phyloP scores from a whole-genome alignment of 2,113 vertebrate species.

The Dasyurus viverrinus region DNA sequence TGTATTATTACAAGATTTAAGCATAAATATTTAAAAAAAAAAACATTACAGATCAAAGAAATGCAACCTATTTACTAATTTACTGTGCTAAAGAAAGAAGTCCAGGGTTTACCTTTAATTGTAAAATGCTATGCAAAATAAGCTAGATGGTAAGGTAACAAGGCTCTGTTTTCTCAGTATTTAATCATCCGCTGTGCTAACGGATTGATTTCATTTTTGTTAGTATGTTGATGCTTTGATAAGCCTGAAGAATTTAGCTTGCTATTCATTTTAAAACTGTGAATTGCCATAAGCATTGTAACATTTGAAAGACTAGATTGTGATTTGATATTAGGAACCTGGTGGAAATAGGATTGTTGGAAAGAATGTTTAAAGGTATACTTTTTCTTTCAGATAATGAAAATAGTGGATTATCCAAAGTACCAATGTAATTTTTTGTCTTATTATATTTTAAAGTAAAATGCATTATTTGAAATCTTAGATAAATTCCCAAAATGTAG shows the following conservation, averaged over 20 bases:
- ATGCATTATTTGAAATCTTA: conserved; percentile 52
- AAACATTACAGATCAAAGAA: not conserved
- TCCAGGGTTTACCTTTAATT: conserved; percentile 3
- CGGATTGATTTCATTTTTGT: conserved; percentile 40
- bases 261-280: conserved; percentile 53
- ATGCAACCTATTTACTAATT: conserved; percentile 58
- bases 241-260: conserved; percentile 35
- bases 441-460: conserved; percentile 52
- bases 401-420: conserved; percentile 42
- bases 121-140: conserved; percentile 9
- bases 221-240: conserved; percentile 48
- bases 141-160: not conserved
- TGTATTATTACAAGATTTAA: conserved; percentile 49
- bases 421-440: conserved; percentile 36
- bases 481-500: conserved; percentile 31
- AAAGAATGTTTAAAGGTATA: conserved; percentile 46
- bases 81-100: conserved; percentile 51
- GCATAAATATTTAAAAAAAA: conserved; percentile 5
- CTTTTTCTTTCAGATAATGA: conserved; percentile 61
- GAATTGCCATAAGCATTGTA: conserved; percentile 48
- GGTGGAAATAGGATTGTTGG: conserved; percentile 43
- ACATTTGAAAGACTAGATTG: conserved; percentile 50
- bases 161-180: not conserved
- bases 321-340: conserved; percentile 52
- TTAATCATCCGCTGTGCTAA: not conserved